Conservation (phyloP, 2,888 invertebrate species). For the Steinernema carpocapsae region DNA sequence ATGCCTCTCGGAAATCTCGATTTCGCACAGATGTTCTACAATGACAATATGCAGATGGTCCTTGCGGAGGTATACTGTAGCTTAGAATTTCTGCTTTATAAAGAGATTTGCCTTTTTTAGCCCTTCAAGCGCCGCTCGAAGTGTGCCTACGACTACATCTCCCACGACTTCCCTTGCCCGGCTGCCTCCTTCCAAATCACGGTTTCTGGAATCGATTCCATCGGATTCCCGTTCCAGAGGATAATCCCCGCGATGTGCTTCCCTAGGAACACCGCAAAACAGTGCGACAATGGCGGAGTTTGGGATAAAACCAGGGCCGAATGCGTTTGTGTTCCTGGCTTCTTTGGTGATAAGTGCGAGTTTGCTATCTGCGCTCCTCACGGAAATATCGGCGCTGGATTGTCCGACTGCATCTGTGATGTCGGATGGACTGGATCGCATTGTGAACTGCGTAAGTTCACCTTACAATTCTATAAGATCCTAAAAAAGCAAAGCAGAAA, state of each 20-base stretch:
- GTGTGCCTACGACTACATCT: slow-evolving; percentile 52
- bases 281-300: slow-evolving; percentile 57
- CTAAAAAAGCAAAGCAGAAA: no score
- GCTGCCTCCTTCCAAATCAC: slow-evolving; percentile 34
- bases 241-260: slow-evolving; percentile 51
- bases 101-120: slow-evolving; percentile 12
- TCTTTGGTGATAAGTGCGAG: slow-evolving; percentile 48
- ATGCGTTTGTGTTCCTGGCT: slow-evolving; percentile 53
- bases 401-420: slow-evolving; percentile 45
- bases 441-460: no score
- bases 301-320: slow-evolving; percentile 40
- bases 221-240: slow-evolving; percentile 55
- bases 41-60: slow-evolving; percentile 44
- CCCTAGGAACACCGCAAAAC: slow-evolving; percentile 43
- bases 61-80: slow-evolving; percentile 37
- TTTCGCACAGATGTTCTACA: slow-evolving; percentile 54
- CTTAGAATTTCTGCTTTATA: background rate
- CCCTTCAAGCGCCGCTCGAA: slow-evolving; percentile 42
- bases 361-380: slow-evolving; percentile 48
- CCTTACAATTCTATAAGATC: no score
- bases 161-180: slow-evolving; percentile 50
- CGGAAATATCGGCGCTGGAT: slow-evolving; percentile 39
- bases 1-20: slow-evolving; percentile 40
- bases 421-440: slow-evolving; percentile 46
- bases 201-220: slow-evolving; percentile 50